These are phyloP conservation scores for Leucoraja ocellata DNA, from an alignment of 2,797 vertebrate genomes.

Conservation along the genomic window DNA sequence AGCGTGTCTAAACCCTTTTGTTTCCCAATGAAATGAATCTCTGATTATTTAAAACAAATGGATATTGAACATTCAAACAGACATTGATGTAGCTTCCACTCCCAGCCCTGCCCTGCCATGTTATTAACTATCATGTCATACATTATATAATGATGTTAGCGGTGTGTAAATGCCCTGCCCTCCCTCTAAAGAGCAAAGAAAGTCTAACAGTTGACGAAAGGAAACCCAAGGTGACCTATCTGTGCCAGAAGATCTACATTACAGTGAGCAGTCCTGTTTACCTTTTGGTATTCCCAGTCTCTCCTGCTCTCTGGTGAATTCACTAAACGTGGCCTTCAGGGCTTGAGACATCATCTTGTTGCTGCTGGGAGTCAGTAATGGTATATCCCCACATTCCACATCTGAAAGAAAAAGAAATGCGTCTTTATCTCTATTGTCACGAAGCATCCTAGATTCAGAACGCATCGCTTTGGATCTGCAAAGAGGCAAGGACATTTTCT, in stretches of 20 bases:
- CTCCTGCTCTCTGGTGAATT: conserved; percentile 92
- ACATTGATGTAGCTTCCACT: too few relatives aligned
- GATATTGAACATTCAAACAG: background rate
- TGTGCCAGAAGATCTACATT: background rate
- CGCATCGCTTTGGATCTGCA: conserved; percentile 48
- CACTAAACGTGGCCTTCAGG: conserved; percentile 91
- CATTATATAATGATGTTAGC: background rate
- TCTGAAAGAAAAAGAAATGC: conserved; percentile 60
- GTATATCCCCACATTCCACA: conserved; percentile 92
- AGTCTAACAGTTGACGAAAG: background rate
- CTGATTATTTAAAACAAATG: background rate
- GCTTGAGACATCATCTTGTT: conserved; percentile 99
- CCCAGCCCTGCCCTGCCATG: too few relatives aligned
- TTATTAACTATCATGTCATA: background rate
- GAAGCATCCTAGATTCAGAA: conserved; percentile 64
- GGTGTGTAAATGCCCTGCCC: too few relatives aligned
- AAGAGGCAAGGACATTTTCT: background rate
- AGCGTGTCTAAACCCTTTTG: too few relatives aligned
- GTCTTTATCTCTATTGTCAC: background rate
- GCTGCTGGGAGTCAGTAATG: conserved; percentile 89
- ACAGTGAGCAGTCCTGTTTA: conserved; percentile 47
- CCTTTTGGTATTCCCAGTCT: conserved; percentile 93
- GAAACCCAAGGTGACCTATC: background rate
- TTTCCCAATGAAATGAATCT: background rate
- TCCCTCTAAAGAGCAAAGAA: background rate